Evolutionary conservation across 92 coral and sea anemone genomes (phyloP), one percentile per base, ranked within the genome.

Genomic region (Micromussa lordhowensis): DNA sequence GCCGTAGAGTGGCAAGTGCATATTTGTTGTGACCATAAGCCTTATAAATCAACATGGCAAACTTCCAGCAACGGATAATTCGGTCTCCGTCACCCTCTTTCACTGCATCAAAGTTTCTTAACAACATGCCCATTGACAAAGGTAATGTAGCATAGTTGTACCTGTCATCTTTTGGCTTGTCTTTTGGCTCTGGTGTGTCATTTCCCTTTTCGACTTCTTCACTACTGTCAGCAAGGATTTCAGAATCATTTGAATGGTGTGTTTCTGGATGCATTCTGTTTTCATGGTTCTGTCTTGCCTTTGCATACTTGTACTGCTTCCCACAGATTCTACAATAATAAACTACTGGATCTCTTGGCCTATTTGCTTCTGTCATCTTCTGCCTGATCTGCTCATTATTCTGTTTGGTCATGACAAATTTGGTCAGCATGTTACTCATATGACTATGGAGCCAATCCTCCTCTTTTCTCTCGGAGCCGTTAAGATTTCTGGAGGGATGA

Each of bases 71-170:
- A 3, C 88, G 21, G 0, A 92, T 13, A 4, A 87, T 90, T 5
- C 95, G 58, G 15, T 75, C 94, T 4, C 95, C 95, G 77, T 92
- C 96, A 3, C 96, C 96, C 58, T 92, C 91, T 49, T 92, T 94
- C 36, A 94, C 91, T 31, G 96, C 94, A 87, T 94, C 92, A 77
- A 92, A 87, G 68, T 94, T 94, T 32, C 80, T 26, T 22, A 90
- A 48, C 24, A 92, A 57, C 69, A 94, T 14, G 17, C 92, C 93
- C 89, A 94, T 34, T 35, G 80, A 32, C 13, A 94, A 84, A 16
- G 90, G 81, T n/a, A 82, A 14, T 1, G 72, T 71, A 1, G 95
- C 92, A 90, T 94, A 94, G 14, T 90, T 90, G 73, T 83, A 92
- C 4, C 90, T 80, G 81, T 87, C 88, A 81, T 94, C 94, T 29